Evolutionary conservation across 2,888 invertebrate species (phyloP).

Genomic region (Melinopterus prodromus): DNA sequence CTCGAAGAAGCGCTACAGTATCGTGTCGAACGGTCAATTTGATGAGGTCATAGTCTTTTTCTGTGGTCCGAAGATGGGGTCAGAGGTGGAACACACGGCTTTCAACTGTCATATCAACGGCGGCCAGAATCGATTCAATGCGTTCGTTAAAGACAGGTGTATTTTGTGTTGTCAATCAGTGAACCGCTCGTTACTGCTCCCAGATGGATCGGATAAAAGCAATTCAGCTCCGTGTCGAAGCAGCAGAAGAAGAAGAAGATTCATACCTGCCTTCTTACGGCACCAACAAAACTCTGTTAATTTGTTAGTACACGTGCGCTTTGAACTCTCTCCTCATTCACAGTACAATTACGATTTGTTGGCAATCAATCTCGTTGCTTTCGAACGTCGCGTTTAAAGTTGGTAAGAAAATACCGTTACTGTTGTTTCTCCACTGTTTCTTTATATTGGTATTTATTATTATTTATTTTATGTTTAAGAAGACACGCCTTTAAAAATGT

Average conservation of each 20-base stretch:
- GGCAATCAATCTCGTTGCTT: neutral
- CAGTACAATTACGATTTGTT: neutral
- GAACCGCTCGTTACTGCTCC: slow-evolving; percentile 22
- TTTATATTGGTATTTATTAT: too few relatives aligned
- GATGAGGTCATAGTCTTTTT: slow-evolving; percentile 16
- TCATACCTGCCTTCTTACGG: neutral
- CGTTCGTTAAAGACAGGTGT: slow-evolving; percentile 25
- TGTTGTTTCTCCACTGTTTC: too few relatives aligned
- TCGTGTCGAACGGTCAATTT: neutral
- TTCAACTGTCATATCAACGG: slow-evolving; percentile 35
- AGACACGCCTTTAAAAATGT: too few relatives aligned
- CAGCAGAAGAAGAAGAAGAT: neutral
- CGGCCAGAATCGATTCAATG: slow-evolving; percentile 11
- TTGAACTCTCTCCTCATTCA: neutral
- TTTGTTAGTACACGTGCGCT: neutral
- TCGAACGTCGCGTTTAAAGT: neutral
- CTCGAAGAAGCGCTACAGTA: neutral
- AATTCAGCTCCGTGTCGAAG: neutral
- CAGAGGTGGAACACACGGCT: slow-evolving; percentile 33
- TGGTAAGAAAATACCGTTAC: too few relatives aligned
- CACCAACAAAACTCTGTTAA: neutral
- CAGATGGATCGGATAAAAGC: slow-evolving; percentile 23
- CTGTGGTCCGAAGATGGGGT: slow-evolving; percentile 24
- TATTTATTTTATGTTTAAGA: too few relatives aligned
- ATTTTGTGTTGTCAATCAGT: slow-evolving; percentile 26